Conservation (phyloP, 2,113 vertebrate genomes). For the Antechinus stuartii region DNA sequence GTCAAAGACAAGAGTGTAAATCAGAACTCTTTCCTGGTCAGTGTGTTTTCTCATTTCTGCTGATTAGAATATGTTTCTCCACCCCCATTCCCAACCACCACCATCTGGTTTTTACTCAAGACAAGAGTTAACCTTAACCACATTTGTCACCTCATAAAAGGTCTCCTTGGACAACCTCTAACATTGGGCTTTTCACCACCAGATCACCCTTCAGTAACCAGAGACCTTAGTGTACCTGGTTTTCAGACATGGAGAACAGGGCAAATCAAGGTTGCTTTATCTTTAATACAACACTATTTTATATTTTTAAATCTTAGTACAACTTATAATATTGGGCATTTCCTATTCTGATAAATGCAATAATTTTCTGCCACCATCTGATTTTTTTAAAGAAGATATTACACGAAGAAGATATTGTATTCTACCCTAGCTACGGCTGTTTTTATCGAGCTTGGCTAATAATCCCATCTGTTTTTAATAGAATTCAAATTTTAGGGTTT, state of each 20-base stretch:
- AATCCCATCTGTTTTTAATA: constrained; percentile 7
- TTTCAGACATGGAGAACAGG: not conserved
- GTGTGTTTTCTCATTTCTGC: not conserved
- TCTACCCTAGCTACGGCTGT: not conserved
- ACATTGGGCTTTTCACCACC: not conserved
- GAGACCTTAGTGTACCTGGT: not conserved
- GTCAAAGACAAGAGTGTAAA: not conserved
- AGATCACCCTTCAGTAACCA: not conserved
- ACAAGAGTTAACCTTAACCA: not conserved
- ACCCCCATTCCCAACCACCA: not conserved
- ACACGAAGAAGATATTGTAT: not conserved
- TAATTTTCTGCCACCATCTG: rapidly evolving
- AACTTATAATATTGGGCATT: not conserved
- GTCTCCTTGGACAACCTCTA: not conserved
- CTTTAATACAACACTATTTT: not conserved
- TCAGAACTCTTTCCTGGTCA: not conserved
- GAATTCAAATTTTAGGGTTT: constrained; percentile 22
- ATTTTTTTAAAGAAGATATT: not conserved
- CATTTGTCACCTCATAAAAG: not conserved
- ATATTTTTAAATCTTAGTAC: not conserved
- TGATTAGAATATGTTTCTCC: not conserved
- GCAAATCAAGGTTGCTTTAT: not conserved
- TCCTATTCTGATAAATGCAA: not conserved
- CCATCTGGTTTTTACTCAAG: not conserved
- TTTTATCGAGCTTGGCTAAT: not conserved